Conservation (phyloP, 2,113 vertebrate genomes). For the Pipra filicauda region DNA sequence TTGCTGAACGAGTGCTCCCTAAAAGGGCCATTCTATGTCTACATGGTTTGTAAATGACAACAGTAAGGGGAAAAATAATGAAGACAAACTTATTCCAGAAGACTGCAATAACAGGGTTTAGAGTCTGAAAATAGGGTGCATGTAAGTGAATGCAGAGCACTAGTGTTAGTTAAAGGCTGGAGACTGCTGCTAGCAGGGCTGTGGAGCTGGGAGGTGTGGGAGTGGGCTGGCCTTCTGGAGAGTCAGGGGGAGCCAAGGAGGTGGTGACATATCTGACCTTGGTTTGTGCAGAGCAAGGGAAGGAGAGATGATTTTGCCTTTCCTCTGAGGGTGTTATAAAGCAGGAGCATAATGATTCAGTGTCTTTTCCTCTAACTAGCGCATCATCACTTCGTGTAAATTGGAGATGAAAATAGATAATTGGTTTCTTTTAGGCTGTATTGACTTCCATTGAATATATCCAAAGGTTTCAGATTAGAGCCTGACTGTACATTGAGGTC, state of each 20-base stretch:
- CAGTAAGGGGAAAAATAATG: not conserved
- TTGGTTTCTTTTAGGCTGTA: not conserved
- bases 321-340: not conserved
- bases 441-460: not conserved
- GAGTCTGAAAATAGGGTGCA: not conserved
- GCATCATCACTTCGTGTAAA: accelerated
- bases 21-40: not conserved
- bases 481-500: not conserved
- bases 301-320: accelerated
- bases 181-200: not conserved
- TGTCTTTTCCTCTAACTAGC: not conserved
- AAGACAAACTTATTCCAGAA: not conserved
- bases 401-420: not conserved
- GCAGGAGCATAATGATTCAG: not conserved
- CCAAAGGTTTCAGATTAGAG: not conserved
- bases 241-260: no score
- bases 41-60: not conserved
- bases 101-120: not conserved
- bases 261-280: not conserved
- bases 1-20: not conserved
- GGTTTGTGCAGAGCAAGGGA: not conserved
- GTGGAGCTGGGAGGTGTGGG: not conserved
- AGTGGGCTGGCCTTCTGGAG: accelerated
- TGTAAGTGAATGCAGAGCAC: not conserved
- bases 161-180: not conserved